phyloP scores from a whole-genome alignment of 2,113 vertebrate genomes.

The Oryzias celebensis region DNA sequence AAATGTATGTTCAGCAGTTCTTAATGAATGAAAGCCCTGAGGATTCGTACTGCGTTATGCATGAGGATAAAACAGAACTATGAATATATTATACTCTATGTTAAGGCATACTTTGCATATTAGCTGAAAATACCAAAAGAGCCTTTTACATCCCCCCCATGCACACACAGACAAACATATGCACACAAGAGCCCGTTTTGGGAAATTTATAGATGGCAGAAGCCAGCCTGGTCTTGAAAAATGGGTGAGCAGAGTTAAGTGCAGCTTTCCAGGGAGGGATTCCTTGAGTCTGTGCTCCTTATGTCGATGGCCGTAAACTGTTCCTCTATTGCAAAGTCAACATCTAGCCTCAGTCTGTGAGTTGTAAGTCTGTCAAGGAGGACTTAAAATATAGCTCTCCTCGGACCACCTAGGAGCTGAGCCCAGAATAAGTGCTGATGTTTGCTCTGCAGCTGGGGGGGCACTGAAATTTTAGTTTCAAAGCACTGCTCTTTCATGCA shows the following conservation, averaged over 20 bases:
- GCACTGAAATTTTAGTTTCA: constrained; percentile 27
- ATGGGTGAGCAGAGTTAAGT: constrained; percentile 40
- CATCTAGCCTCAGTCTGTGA: constrained; percentile 55
- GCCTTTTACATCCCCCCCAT: background rate
- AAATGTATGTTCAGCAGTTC: constrained; percentile 64
- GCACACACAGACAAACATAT: background rate
- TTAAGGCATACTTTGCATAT: constrained; percentile 28
- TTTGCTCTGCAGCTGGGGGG: constrained; percentile 51
- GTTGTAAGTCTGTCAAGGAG: constrained; percentile 61
- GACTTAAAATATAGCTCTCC: constrained; percentile 55
- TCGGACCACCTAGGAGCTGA: constrained; percentile 54
- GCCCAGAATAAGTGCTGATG: constrained; percentile 57
- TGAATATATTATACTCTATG: constrained; percentile 64
- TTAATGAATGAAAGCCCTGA: constrained; percentile 60
- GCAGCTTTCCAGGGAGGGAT: constrained; percentile 59
- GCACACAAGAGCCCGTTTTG: constrained; percentile 30
- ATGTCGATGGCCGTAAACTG: constrained; percentile 66
- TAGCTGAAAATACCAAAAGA: constrained; percentile 24
- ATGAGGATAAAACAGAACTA: constrained; percentile 55
- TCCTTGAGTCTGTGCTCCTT: constrained; percentile 56
- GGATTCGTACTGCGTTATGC: constrained; percentile 50
- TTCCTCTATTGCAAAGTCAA: constrained; percentile 72
- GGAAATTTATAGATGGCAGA: constrained; percentile 62
- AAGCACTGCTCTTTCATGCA: constrained; percentile 3
- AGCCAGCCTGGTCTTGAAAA: constrained; percentile 55